Evolutionary conservation across 2,888 invertebrate genomes (phyloP), one percentile per base, ranked within the genome.

Genomic region (Andrena bicolor): DNA sequence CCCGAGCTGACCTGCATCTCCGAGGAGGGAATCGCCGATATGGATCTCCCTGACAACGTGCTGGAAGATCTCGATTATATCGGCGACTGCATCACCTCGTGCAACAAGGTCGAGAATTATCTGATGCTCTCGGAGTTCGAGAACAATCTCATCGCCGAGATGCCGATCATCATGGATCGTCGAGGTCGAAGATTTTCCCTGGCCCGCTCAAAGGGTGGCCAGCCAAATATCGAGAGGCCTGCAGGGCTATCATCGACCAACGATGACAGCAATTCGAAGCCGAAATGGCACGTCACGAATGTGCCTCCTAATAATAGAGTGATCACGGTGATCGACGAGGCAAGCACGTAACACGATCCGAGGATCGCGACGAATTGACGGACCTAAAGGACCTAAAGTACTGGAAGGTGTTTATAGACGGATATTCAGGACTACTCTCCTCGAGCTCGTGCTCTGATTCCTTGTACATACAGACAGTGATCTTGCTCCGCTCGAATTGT

Each of bases 121-220:
- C 94, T 97, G 90, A 97, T 97, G 97, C 95, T 97, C 85, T 97
- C 97, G 90, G 97, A 97, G 94, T 97, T 97, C 93, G 97, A 97
- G 93, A 97, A 97, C 94, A 97, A 97, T 93, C 94, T 97, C 79
- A 97, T 97, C 90, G 97, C 97, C 1, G 97, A 97, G 93, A 95
- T 97, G 94, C 97, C 97, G 26, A 96, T 96, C 89, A 94, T 97
- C 90, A 95, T 96, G 94, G 97, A 97, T 92, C 95, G 96, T 60
- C 96, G 96, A 83, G 96, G 96, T 16, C 94, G 97, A 61, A 95
- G 97, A 64, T 97, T 97, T 97, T 97, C 97, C 13, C 94, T 96
- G 79, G 96, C 96, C 2, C 95, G 95, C 84, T 95, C 92, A 1
- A 92, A 92, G 91, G 71, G 84, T 56, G 84, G 71, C 23, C 88